Conservation (phyloP, 2,888 invertebrate genomes). For the Opisthograptis luteolata region DNA sequence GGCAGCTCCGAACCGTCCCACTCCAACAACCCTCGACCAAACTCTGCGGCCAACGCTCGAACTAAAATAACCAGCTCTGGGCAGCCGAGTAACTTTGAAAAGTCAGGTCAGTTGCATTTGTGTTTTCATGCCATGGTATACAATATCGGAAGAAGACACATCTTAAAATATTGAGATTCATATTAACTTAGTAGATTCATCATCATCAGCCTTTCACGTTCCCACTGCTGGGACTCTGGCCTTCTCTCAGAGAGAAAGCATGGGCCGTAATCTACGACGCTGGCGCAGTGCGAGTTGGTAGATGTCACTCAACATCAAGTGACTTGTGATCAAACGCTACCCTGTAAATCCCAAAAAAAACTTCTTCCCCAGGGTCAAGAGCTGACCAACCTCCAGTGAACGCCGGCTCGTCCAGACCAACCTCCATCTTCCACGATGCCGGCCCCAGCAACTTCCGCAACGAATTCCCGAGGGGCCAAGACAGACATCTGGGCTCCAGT, state of each 20-base stretch:
- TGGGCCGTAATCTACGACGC: no score
- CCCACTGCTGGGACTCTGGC: no score
- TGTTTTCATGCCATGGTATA: neutral
- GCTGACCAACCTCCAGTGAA: neutral
- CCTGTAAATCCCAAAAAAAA: no score
- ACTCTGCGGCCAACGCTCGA: neutral
- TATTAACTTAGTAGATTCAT: no score
- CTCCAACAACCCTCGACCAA: neutral
- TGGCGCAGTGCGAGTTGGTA: no score
- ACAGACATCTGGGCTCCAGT: conserved; percentile 19
- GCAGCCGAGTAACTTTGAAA: neutral
- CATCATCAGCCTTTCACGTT: no score
- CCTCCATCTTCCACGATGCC: conserved; percentile 28
- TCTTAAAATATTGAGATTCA: no score
- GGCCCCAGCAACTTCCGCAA: conserved; percentile 17
- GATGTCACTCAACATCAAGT: no score
- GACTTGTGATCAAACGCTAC: no score
- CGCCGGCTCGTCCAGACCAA: conserved; percentile 6
- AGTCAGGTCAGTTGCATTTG: neutral
- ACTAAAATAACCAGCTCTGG: neutral
- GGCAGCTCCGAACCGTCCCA: no score
- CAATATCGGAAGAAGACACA: no score
- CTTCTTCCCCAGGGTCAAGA: neutral
- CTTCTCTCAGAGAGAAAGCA: no score
- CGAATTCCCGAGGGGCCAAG: conserved; percentile 9